Conservation (phyloP, 2,113 vertebrate genomes). For the Cyanoramphus novaezelandiae region DNA sequence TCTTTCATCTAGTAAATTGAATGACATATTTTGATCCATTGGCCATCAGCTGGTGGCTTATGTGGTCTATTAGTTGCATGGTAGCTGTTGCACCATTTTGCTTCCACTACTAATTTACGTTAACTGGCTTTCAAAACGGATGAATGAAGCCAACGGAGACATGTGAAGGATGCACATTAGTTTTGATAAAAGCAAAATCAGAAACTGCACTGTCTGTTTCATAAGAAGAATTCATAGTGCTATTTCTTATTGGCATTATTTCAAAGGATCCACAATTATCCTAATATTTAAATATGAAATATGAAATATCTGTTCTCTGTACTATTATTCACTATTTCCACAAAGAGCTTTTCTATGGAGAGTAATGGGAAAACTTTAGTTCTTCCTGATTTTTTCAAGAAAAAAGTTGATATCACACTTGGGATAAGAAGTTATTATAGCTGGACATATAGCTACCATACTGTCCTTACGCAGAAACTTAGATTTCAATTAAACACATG, state of each 20-base stretch:
- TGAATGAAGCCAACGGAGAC: not conserved
- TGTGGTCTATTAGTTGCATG: not conserved
- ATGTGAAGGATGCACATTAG: rapidly evolving
- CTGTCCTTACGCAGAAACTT: not conserved
- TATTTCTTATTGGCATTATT: not conserved
- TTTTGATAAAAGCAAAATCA: not conserved
- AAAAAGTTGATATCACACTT: not conserved
- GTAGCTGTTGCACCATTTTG: not conserved
- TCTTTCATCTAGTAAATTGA: not conserved
- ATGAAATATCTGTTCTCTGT: not conserved
- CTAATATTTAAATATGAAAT: not conserved
- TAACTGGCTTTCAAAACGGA: not conserved
- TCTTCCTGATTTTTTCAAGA: not conserved
- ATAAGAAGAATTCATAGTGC: not conserved
- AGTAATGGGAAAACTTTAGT: not conserved
- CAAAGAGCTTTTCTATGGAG: not conserved
- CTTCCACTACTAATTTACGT: not conserved
- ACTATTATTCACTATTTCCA: not conserved
- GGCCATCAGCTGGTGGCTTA: not conserved
- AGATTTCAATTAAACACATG: not conserved
- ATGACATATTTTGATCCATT: not conserved
- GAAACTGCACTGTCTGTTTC: not conserved
- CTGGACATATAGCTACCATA: not conserved
- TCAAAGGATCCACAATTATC: not conserved
- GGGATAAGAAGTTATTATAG: not conserved